Conservation (phyloP, 2,797 vertebrate species). For the Danio aesculapii region DNA sequence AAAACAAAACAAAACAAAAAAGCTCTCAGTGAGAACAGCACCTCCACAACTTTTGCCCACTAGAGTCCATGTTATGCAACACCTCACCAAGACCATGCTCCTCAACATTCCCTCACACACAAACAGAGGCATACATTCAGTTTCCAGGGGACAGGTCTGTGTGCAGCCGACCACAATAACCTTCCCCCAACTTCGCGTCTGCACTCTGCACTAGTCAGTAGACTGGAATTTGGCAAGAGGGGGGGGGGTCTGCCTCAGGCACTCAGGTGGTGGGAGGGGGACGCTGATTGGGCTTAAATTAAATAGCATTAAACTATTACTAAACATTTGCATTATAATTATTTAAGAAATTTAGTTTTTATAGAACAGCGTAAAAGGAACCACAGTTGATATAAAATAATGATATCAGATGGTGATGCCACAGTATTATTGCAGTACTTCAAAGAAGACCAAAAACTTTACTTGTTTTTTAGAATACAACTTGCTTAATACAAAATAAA, state of each 20-base stretch:
- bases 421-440: not conserved
- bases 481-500: not conserved
- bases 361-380: not conserved
- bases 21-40: conserved; percentile 20
- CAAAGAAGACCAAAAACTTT: not conserved
- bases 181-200: conserved; percentile 29
- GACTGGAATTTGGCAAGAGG: conserved; percentile 3
- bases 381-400: not conserved
- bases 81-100: conserved; percentile 19
- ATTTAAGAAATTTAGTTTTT: not conserved
- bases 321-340: not conserved
- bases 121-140: conserved; percentile 18
- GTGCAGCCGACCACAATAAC: conserved; percentile 30
- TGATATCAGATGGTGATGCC: not conserved
- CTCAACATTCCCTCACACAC: conserved; percentile 8
- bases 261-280: conserved; percentile 28
- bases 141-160: conserved; percentile 20
- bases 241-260: conserved; percentile 1
- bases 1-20: not conserved
- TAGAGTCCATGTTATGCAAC: conserved; percentile 50
- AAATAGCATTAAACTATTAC: conserved; percentile 7
- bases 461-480: not conserved
- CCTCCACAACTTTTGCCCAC: conserved; percentile 19
- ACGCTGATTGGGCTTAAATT: conserved; percentile 13
- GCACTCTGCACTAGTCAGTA: conserved; percentile 31